Base-by-base conservation (phyloP, 2,797 vertebrate genomes). In the Margarornis squamiger region DNA sequence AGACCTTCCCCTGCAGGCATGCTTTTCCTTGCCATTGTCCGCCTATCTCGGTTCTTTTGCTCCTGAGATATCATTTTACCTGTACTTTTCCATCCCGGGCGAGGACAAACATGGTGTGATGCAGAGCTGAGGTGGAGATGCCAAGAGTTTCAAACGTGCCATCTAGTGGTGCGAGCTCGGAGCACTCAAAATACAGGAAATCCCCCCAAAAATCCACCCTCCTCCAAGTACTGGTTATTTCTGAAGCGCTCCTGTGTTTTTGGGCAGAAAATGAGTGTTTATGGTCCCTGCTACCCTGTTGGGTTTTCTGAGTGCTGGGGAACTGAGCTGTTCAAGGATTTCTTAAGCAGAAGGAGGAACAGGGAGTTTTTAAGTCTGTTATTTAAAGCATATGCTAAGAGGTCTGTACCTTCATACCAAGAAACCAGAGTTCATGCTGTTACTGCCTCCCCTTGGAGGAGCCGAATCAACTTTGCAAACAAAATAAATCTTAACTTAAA, bases 31-130 rank as follows among this genome's bases (percentile, higher is more conserved):
- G 41, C 68, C 3, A 2, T 90, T 91, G 72, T 86, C 74, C 4
- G 3, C 10, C 1, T 82, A 29, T 49, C 75, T 77, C 0, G 0
- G 21, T 61, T 91, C 78, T 55, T 41, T 43, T 52, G n/a, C 87
- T 92, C 54, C 46, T 19, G 30, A 63, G 84, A 26, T 58, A 83
- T 8, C 46, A 9, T 72, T 96, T 96, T 86, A 78, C 87, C 81
- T 95, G 94, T 96, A 92, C 52, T 94, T 96, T 95, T 96, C 92
- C 91, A 86, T 87, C 86, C 71, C 21, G 49, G 84, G 67, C 7
- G 6, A 74, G 84, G 65, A 86, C 66, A 83, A 86, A 70, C 68
- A 3, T 7, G 24, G 41, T 58, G 79, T n/a, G 78, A 61, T 89
- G 74, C 67, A 4, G 65, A 79, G 84, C 71, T 46, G 54, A 85